A percentile compares a stretch with the other conserved stretches of the same genome.
Conservation (phyloP, 2,797 vertebrate species). For the Oryzias sinensis region DNA sequence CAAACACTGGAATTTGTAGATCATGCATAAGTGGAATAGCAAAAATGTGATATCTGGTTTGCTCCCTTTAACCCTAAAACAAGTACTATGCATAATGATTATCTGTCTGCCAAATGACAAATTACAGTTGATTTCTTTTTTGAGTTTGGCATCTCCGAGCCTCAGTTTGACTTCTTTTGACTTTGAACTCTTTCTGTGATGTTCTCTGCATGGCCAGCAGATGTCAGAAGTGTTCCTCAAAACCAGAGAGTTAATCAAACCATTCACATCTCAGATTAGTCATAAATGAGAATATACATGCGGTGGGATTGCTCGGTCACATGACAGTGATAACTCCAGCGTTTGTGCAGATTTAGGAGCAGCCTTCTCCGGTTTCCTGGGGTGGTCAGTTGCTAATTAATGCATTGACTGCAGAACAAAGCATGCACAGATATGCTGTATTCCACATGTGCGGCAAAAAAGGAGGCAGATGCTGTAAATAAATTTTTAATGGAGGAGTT, state of each 20-base stretch:
- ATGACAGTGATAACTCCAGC: slow-evolving; percentile 9
- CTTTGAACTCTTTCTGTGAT: neutral
- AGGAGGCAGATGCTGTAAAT: slow-evolving; percentile 40
- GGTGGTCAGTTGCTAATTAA: slow-evolving; percentile 30
- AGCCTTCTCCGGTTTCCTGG: slow-evolving; percentile 6
- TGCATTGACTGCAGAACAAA: slow-evolving; percentile 43
- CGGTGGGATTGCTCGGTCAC: slow-evolving; percentile 35
- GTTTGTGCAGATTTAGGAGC: slow-evolving; percentile 5
- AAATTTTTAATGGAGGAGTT: slow-evolving; percentile 33
- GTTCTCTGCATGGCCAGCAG: slow-evolving; percentile 63
- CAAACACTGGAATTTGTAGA: no score
- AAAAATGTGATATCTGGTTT: neutral
- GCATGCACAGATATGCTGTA: slow-evolving; percentile 25
- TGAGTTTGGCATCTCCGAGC: slow-evolving; percentile 9
- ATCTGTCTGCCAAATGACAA: slow-evolving; percentile 36
- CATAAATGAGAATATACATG: slow-evolving; percentile 46
- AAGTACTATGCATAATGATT: slow-evolving; percentile 15
- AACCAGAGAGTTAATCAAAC: slow-evolving; percentile 34
- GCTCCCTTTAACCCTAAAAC: neutral
- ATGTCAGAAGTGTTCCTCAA: slow-evolving; percentile 76
- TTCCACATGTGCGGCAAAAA: slow-evolving; percentile 44
- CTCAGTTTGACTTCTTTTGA: slow-evolving; percentile 7
- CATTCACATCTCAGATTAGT: slow-evolving; percentile 36
- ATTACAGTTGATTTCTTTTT: slow-evolving; percentile 13
- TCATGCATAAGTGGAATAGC: no score